Evolutionary conservation across 2,797 vertebrate genomes (phyloP).

Genomic region (Coregonus sp.): DNA sequence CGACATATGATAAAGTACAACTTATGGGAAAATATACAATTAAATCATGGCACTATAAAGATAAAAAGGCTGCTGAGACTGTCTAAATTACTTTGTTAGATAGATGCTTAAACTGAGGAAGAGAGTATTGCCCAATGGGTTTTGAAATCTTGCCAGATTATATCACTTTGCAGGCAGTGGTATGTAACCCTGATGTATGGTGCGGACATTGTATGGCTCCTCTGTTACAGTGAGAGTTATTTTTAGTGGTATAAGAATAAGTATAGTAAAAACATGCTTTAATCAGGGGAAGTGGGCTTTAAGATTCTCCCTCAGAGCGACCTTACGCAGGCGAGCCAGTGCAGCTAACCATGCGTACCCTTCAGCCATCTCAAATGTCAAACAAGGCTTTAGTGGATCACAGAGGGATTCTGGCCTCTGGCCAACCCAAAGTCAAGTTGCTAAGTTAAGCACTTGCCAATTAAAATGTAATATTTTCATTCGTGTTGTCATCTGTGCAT

Average conservation of each 20-base stretch:
- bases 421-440: slow-evolving; percentile 44
- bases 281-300: slow-evolving; percentile 5
- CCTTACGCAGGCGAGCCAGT: slow-evolving; percentile 12
- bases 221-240: background rate
- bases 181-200: slow-evolving; percentile 5
- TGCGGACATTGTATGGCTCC: background rate
- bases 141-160: background rate
- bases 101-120: too few relatives aligned
- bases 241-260: background rate
- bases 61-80: background rate
- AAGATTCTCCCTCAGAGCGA: slow-evolving; percentile 3
- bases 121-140: background rate
- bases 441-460: slow-evolving; percentile 56
- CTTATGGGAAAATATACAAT: slow-evolving; percentile 34
- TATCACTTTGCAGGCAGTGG: background rate
- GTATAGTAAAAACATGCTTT: background rate
- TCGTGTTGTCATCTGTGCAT: slow-evolving; percentile 43
- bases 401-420: slow-evolving; percentile 35
- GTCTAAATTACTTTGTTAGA: background rate
- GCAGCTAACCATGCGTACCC: slow-evolving; percentile 33
- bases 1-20: slow-evolving; percentile 41
- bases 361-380: slow-evolving; percentile 53
- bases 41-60: background rate
- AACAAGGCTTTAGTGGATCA: slow-evolving; percentile 47
- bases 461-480: slow-evolving; percentile 32